A percentile compares a stretch with the other conserved stretches of the same genome.
phyloP scores from a whole-genome alignment of 2,113 vertebrate genomes.

The Pteronura brasiliensis region DNA sequence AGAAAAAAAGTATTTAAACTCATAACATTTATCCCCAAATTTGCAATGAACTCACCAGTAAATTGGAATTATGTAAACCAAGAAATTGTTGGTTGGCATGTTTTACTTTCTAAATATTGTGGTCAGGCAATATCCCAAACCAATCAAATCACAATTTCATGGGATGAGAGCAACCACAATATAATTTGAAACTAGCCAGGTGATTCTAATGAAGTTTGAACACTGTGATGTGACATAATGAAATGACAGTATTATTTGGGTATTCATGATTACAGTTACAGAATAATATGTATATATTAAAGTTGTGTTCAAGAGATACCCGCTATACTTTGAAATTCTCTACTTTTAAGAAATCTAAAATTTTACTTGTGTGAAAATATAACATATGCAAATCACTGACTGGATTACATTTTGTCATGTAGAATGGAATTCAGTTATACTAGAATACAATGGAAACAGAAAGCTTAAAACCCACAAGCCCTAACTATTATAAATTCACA shows the following conservation, averaged over 20 bases:
- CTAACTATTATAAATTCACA: constrained; percentile 74
- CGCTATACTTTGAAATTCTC: background rate
- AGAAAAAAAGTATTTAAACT: background rate
- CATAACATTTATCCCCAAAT: background rate
- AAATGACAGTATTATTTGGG: background rate
- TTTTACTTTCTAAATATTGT: background rate
- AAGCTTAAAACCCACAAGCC: constrained; percentile 58
- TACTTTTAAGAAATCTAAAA: background rate
- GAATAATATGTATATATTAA: background rate
- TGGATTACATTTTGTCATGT: constrained; percentile 28
- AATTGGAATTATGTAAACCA: background rate
- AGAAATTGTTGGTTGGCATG: background rate
- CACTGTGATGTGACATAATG: background rate
- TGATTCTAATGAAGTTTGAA: background rate
- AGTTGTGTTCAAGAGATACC: background rate
- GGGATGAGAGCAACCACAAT: background rate
- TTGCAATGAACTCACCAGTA: background rate
- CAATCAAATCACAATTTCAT: background rate
- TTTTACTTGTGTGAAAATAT: background rate
- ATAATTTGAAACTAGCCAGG: background rate
- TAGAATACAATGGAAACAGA: constrained; percentile 50
- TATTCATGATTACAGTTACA: background rate
- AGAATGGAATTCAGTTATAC: background rate
- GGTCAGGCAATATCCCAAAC: background rate
- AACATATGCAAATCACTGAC: background rate